Evolutionary conservation across 2,113 vertebrate species (phyloP), one percentile per base, ranked within the genome.

Genomic region (Otus sunia): DNA sequence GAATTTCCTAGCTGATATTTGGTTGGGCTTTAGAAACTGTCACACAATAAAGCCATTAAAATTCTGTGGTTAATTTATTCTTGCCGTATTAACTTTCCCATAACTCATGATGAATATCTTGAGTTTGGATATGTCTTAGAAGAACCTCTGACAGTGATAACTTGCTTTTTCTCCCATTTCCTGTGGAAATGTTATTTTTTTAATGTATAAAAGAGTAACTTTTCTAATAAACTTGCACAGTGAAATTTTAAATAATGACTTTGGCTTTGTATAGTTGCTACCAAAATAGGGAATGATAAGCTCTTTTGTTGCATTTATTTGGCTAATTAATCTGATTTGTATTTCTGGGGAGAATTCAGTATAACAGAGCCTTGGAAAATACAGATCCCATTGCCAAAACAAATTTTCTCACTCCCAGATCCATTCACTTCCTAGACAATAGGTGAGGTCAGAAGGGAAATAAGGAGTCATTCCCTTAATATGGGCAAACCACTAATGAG

Each of bases 41-140:
- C 97, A 96, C 76, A 96, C 87, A 97, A 92, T 95, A 82, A 79
- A 92, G 77, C 86, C 94, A 97, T 94, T 97, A 97, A 96, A 97
- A 97, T 96, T 96, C 95, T 92, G 73, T 97, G 94, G 94, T 97
- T 97, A 97, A 97, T 97, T 97, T 97, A 81, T 94, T 97, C 96
- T 68, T 71, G 50, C 49, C 78, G 94, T 92, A 97, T 97, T 97
- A 97, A 97, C 95, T 97, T 97, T 96, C 81, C 84, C 84, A 88
- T 95, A 96, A 90, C 90, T 98, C 96, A 92, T 96, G 96, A 86
- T 77, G 64, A 94, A 60, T 96, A 92, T 95, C 97, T 92, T 92
- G 94, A 95, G 87, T 97, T 97, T 94, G 88, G 96, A 86, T 80
- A 88, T 0, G 6, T 95, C 36, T 94, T 97, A 96, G 87, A 94